A percentile compares a stretch with the other conserved stretches of the same genome.
Conservation (phyloP, 2,113 vertebrate species). For the Balaeniceps rex region DNA sequence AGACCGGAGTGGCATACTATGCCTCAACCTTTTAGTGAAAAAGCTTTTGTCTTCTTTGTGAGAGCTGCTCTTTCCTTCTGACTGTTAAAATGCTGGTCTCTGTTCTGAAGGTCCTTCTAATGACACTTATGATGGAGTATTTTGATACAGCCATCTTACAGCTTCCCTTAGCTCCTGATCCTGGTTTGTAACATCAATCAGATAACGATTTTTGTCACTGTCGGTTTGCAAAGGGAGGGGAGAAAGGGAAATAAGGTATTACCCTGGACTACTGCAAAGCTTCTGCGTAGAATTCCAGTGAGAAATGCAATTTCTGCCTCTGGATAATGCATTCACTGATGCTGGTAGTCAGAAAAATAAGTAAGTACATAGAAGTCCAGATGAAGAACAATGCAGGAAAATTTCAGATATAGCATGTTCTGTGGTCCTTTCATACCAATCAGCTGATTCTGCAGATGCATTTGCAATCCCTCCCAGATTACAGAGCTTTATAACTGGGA, state of each 20-base stretch:
- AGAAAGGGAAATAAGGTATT: neutral
- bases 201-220: neutral
- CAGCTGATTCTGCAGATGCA: neutral
- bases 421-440: neutral
- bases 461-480: neutral
- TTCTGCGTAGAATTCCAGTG: neutral
- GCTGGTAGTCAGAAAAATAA: neutral
- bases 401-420: neutral
- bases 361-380: neutral
- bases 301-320: neutral
- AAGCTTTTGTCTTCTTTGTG: neutral
- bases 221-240: neutral
- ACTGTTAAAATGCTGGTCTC: neutral
- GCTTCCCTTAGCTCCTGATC: neutral
- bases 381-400: neutral
- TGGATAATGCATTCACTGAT: neutral
- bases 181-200: neutral
- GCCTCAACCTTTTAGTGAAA: neutral
- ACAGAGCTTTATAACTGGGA: neutral
- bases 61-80: neutral
- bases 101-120: neutral
- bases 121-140: neutral
- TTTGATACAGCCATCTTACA: neutral
- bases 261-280: neutral
- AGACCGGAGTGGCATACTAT: rapidly evolving